phyloP scores from a whole-genome alignment of 1,140 invertebrate genomes.

The Calycopis cecrops region DNA sequence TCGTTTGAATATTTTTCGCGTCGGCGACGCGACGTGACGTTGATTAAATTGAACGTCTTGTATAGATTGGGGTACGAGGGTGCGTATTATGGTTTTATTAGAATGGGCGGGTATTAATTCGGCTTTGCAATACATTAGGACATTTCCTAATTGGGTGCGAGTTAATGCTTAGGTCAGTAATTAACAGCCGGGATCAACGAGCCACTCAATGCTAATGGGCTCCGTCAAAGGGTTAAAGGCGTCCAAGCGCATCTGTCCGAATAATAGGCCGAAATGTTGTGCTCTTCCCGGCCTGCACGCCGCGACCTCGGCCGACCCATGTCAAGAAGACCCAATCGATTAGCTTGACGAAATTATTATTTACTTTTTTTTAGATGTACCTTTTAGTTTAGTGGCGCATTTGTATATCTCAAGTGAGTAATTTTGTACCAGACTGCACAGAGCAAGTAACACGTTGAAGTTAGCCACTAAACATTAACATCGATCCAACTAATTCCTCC shows the following conservation, averaged over 20 bases:
- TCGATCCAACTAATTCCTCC: no score
- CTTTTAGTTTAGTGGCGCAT: no score
- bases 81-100: constrained; percentile 7
- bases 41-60: constrained; percentile 55
- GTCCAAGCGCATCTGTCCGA: constrained; percentile 63
- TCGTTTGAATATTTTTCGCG: constrained; percentile 62
- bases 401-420: not conserved
- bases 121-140: constrained; percentile 12
- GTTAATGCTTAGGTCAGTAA: constrained; percentile 57
- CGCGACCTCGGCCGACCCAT: constrained; percentile 59
- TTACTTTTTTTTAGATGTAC: constrained; percentile 21
- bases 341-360: constrained; percentile 47
- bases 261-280: constrained; percentile 55
- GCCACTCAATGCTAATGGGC: constrained; percentile 64
- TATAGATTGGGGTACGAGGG: constrained; percentile 26
- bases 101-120: constrained; percentile 11
- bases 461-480: not conserved
- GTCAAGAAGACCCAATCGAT: constrained; percentile 61
- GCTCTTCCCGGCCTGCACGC: constrained; percentile 22
- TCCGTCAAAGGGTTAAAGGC: constrained; percentile 65
- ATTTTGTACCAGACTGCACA: not conserved
- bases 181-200: constrained; percentile 64
- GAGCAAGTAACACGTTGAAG: not conserved
- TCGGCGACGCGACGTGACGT: constrained; percentile 40
- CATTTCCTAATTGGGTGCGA: constrained; percentile 32